These are phyloP conservation scores for Echinops telfairi DNA, from an alignment of 2,113 vertebrate species.

Conservation along the genomic window DNA sequence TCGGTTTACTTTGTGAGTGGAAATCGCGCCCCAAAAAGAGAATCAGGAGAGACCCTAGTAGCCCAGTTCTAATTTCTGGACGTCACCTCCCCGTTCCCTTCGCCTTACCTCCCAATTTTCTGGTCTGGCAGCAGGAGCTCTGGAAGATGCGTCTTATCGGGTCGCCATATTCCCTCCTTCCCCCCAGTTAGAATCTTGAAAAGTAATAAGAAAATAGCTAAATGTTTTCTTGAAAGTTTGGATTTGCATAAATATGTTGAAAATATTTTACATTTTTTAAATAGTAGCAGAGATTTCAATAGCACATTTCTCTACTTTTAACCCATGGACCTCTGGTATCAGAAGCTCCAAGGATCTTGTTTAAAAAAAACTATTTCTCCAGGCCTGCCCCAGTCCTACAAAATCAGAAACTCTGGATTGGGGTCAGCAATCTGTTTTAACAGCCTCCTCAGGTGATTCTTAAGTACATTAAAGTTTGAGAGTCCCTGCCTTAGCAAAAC, in stretches of 20 bases:
- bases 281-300: background rate
- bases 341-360: background rate
- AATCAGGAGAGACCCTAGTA: too few species aligned
- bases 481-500: background rate
- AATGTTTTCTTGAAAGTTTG: conserved; percentile 15
- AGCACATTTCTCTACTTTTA: background rate
- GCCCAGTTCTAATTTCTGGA: too few species aligned
- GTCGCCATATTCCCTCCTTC: too few species aligned
- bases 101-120: too few species aligned
- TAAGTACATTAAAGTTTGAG: background rate
- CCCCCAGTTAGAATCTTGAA: background rate
- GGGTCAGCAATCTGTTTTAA: background rate
- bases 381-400: background rate
- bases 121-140: too few species aligned
- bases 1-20: too few species aligned
- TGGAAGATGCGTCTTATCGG: too few species aligned
- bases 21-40: too few species aligned
- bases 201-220: background rate
- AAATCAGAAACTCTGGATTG: background rate
- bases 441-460: background rate
- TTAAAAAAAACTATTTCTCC: background rate
- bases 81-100: too few species aligned
- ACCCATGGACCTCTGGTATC: background rate
- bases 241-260: conserved; percentile 32
- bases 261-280: conserved; percentile 36